Evolutionary conservation across 2,888 invertebrate species (phyloP).

Genomic region (Tipula vernalis): DNA sequence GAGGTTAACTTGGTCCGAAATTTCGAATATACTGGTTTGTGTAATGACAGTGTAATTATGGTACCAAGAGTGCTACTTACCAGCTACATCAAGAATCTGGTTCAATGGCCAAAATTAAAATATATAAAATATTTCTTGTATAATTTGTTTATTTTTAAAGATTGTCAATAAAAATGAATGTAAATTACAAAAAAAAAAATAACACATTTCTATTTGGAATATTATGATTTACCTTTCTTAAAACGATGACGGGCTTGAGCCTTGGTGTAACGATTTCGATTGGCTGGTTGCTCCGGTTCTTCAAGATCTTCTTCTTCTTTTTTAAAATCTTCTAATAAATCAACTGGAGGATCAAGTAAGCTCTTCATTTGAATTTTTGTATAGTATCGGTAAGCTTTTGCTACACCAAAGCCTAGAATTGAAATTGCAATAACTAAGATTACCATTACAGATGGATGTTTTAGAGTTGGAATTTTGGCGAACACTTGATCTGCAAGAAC

Average conservation of each 20-base stretch:
- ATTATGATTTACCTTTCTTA: constrained; percentile 55
- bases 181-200: neutral
- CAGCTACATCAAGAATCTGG: too few relatives aligned
- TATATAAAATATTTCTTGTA: neutral
- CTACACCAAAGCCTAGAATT: constrained; percentile 52
- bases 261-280: constrained; percentile 49
- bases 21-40: too few relatives aligned
- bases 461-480: constrained; percentile 46
- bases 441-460: constrained; percentile 63
- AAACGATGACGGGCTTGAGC: constrained; percentile 63
- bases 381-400: constrained; percentile 44
- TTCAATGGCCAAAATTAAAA: too few relatives aligned
- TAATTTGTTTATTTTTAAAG: neutral
- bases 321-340: constrained; percentile 30
- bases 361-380: constrained; percentile 39
- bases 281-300: constrained; percentile 33
- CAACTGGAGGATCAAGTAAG: constrained; percentile 40
- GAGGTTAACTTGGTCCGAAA: too few relatives aligned
- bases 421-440: constrained; percentile 54
- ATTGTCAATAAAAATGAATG: constrained; percentile 7
- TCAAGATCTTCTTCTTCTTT: constrained; percentile 21
- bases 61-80: too few relatives aligned
- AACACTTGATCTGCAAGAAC: constrained; percentile 55
- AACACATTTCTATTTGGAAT: neutral
- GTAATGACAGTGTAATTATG: too few relatives aligned